phyloP scores from a whole-genome alignment of 37 sponge, comb jelly and placozoan genomes.

The Cliona cf. orientalis region DNA sequence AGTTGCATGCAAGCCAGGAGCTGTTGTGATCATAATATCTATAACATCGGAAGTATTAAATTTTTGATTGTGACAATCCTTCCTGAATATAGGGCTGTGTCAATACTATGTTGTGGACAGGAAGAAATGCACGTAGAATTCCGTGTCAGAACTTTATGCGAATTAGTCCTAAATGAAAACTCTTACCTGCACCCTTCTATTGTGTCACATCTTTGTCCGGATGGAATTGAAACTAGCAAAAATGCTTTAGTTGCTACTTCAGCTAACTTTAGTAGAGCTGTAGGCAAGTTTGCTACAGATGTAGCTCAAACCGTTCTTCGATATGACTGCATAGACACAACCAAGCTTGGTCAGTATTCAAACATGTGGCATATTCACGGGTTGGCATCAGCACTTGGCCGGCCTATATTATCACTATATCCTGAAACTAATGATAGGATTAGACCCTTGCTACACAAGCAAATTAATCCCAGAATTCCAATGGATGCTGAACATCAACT shows the following conservation, averaged over 20 bases:
- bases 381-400: not conserved
- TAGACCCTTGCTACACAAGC: not conserved
- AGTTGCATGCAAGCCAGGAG: too few species aligned
- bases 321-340: not conserved
- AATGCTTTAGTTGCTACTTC: not conserved
- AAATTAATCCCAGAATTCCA: not conserved
- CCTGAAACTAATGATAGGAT: not conserved
- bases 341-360: not conserved
- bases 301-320: not conserved
- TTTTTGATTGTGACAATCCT: too few species aligned
- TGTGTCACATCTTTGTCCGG: not conserved
- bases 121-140: not conserved
- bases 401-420: not conserved
- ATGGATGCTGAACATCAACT: not conserved
- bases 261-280: not conserved
- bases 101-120: not conserved
- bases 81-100: not conserved
- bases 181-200: not conserved
- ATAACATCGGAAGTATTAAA: too few species aligned
- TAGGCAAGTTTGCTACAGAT: not conserved
- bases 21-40: too few species aligned
- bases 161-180: not conserved
- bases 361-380: not conserved
- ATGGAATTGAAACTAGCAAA: not conserved
- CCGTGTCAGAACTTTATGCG: not conserved